phyloP scores from a whole-genome alignment of 2,797 vertebrate genomes.

The Clangula hyemalis region DNA sequence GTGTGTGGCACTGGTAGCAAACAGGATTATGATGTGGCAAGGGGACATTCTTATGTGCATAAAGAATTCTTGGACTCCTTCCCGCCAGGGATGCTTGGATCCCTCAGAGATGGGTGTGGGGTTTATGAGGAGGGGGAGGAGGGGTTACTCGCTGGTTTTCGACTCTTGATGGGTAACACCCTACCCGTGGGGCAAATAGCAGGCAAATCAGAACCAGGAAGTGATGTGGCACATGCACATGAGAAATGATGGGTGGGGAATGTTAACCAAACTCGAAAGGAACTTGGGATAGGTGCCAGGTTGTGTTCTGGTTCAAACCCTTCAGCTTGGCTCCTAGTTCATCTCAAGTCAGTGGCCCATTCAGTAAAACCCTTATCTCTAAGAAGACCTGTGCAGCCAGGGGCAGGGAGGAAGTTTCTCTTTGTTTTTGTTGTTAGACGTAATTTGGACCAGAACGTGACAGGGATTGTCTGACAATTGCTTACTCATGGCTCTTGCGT shows the following conservation, averaged over 20 bases:
- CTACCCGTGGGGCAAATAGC: slow-evolving; percentile 72
- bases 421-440: not conserved
- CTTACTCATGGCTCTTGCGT: not conserved
- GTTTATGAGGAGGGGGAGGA: slow-evolving; percentile 72
- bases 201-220: slow-evolving; percentile 71
- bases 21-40: slow-evolving; percentile 67
- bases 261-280: slow-evolving; percentile 60
- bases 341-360: not conserved
- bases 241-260: slow-evolving; percentile 69
- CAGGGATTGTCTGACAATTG: not conserved
- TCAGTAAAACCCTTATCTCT: not conserved
- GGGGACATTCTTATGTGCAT: slow-evolving; percentile 70
- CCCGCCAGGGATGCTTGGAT: slow-evolving; percentile 67
- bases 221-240: slow-evolving; percentile 66
- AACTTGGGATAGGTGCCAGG: slow-evolving; percentile 63
- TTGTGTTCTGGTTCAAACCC: slow-evolving; percentile 40
- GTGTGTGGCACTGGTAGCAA: slow-evolving; percentile 70
- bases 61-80: slow-evolving; percentile 72
- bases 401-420: not conserved
- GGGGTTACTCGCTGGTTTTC: slow-evolving; percentile 56
- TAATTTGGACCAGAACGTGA: accelerated
- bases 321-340: slow-evolving; percentile 18
- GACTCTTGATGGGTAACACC: slow-evolving; percentile 64
- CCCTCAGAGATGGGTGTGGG: slow-evolving; percentile 73
- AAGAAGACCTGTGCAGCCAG: not conserved